phyloP scores from a whole-genome alignment of 2,888 invertebrate genomes.

The Elmis aenea region DNA sequence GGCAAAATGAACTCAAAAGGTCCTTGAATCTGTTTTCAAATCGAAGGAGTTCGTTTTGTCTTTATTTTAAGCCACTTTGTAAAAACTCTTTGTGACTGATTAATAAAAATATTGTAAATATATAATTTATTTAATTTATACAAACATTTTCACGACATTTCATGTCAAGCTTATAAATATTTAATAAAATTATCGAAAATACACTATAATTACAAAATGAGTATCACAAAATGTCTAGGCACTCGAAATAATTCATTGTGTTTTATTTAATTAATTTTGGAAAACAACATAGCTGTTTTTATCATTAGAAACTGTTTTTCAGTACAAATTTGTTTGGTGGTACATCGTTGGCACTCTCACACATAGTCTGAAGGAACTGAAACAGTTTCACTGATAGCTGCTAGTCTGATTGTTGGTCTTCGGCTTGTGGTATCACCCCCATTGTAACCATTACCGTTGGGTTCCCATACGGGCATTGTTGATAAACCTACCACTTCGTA shows the following conservation, averaged over 20 bases:
- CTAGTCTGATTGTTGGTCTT: slow-evolving; percentile 47
- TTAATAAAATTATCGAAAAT: slow-evolving; percentile 3
- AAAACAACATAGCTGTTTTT: too few relatives aligned
- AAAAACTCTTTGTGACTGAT: slow-evolving; percentile 43
- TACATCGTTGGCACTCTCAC: too few relatives aligned
- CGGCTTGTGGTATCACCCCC: slow-evolving; percentile 37
- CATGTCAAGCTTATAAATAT: slow-evolving; percentile 11
- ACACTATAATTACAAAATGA: slow-evolving; percentile 12
- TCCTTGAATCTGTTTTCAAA: too few relatives aligned
- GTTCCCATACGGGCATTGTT: slow-evolving; percentile 48
- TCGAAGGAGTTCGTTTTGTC: slow-evolving; percentile 29
- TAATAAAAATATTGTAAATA: slow-evolving; percentile 33
- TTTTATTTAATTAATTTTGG: too few relatives aligned
- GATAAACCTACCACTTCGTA: slow-evolving; percentile 58
- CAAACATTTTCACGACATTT: slow-evolving; percentile 13
- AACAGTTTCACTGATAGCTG: slow-evolving; percentile 55
- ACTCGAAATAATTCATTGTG: slow-evolving; percentile 13
- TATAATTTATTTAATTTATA: slow-evolving; percentile 8
- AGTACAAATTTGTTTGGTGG: too few relatives aligned
- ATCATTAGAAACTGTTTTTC: too few relatives aligned
- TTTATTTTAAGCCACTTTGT: slow-evolving; percentile 36
- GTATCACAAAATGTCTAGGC: slow-evolving; percentile 21
- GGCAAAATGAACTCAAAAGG: too few relatives aligned
- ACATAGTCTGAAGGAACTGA: slow-evolving; percentile 59
- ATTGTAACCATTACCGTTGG: slow-evolving; percentile 35